Evolutionary conservation across 1,140 invertebrate species (phyloP).

Genomic region (Musca domestica): DNA sequence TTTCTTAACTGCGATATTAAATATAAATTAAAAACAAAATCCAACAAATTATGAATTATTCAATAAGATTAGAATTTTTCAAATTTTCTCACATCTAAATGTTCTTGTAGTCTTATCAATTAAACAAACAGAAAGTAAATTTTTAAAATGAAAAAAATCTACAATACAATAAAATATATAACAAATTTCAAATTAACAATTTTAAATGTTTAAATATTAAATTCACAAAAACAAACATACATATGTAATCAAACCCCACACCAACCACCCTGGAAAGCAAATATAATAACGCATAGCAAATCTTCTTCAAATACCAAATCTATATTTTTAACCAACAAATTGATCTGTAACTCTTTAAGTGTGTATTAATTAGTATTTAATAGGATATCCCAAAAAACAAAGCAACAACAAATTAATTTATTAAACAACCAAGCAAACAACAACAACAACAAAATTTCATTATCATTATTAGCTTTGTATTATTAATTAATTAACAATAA

Average conservation of each 20-base stretch:
- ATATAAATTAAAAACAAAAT: neutral
- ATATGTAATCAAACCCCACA: too few relatives aligned
- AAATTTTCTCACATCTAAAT: conserved; percentile 20
- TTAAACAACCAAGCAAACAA: neutral
- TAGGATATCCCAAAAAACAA: conserved; percentile 13
- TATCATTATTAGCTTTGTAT: too few relatives aligned
- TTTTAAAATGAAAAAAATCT: too few relatives aligned
- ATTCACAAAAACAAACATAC: neutral
- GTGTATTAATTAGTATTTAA: conserved; percentile 23
- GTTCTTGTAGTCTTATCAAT: conserved; percentile 15
- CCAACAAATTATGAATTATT: too few relatives aligned
- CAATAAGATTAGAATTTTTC: neutral
- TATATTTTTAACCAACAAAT: neutral
- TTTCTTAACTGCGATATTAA: conserved; percentile 19
- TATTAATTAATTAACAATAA: too few relatives aligned
- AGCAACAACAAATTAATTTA: neutral
- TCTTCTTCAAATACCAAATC: neutral
- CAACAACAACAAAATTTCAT: conserved; percentile 7
- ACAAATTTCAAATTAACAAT: too few relatives aligned
- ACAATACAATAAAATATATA: too few relatives aligned
- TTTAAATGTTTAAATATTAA: neutral
- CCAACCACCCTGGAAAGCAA: too few relatives aligned
- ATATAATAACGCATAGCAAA: neutral
- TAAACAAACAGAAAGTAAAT: conserved; percentile 3
- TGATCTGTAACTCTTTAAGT: conserved; percentile 20